Base-by-base conservation (phyloP, 2,113 vertebrate species). In the Cryptoleucopteryx plumbea region DNA sequence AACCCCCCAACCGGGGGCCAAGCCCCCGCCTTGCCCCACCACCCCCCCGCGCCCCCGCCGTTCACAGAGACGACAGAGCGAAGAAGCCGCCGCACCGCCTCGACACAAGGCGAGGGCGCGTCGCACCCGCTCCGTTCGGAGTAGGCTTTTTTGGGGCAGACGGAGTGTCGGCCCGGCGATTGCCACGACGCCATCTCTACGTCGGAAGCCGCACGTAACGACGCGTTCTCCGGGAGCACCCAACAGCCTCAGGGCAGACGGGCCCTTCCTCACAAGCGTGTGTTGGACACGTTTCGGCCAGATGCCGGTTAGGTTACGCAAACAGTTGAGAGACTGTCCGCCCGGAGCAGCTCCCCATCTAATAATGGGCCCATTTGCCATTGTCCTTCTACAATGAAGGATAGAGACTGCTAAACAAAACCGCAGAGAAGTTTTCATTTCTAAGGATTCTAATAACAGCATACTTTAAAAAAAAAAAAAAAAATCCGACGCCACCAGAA, bases 141-240 rank as follows among this genome's bases (percentile, higher is more conserved):
- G 48, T 0, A 0, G 40, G 55, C 6, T 3, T 3, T 50, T 29
- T 8, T 5, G 8, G 31, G 7, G 45, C 2, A 4, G 29, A 1
- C 25, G 4, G 34, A 5, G 36, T 0, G 32, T 20, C 40, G 17
- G 80, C 32, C 17, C 14, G 0, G 34, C 42, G 42, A 2, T 14
- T 16, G 18, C 26, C 52, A 2, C 9, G 3, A 4, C 1, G 52
- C 63, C 13, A 3, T 5, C 63, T 7, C 3, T 2, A 0, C 2
- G 0, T 7, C 11, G 3, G 61, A 9, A 80, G 43, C 4, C 2
- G 56, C n/a, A 6, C 0, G 0, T 7, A 34, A 7, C 1, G 4
- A 11, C 20, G 1, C 9, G 16, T 7, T 32, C 55, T 23, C 26
- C 10, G 5, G 81, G 3, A 45, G 55, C 67, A 2, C 13, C 45